phyloP scores from a whole-genome alignment of 1,140 invertebrate genomes.

The Meteorus sp. region DNA sequence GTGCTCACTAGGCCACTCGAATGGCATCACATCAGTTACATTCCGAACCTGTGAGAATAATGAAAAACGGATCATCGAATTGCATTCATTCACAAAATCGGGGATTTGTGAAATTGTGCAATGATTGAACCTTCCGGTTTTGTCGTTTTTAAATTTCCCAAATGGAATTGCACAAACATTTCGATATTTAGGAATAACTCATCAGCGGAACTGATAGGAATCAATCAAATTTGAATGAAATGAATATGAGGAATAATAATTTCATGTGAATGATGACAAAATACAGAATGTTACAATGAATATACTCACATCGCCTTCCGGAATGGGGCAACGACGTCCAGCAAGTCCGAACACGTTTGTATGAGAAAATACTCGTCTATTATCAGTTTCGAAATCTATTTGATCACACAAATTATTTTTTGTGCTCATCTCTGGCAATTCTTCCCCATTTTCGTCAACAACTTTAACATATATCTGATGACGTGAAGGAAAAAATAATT shows the following conservation, averaged over 20 bases:
- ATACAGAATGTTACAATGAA: background rate
- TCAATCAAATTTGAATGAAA: no score
- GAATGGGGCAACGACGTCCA: background rate
- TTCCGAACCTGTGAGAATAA: background rate
- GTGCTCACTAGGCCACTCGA: background rate
- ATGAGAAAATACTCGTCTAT: background rate
- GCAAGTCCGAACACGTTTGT: background rate
- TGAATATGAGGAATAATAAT: background rate
- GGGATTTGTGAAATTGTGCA: background rate
- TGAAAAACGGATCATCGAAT: background rate
- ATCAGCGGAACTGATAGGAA: no score
- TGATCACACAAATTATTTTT: conserved; percentile 2
- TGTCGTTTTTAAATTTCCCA: no score
- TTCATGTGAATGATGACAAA: no score
- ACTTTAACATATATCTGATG: background rate
- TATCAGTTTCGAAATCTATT: background rate
- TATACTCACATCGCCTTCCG: background rate
- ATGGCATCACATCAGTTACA: background rate
- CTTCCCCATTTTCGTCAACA: background rate
- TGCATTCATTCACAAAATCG: background rate
- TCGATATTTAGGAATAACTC: no score
- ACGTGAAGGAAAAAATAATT: no score
- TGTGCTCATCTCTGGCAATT: background rate
- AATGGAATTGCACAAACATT: no score
- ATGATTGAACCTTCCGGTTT: no score